A percentile compares a stretch with the other conserved stretches of the same genome.
Evolutionary conservation across 1,140 invertebrate species (phyloP).

Genomic region (Drosophila truncata): DNA sequence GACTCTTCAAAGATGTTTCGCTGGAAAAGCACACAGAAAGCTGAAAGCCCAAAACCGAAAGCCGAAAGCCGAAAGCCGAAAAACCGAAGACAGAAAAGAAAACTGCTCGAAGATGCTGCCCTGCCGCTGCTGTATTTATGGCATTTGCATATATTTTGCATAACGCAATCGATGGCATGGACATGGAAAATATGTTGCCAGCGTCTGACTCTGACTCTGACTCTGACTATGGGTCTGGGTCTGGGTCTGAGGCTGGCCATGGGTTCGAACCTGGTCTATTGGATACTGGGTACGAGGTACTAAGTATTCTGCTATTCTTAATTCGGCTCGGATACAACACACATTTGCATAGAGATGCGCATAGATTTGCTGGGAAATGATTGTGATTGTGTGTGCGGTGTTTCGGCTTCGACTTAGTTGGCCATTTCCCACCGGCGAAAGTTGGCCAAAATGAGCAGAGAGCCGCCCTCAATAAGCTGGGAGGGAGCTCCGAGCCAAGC

Average conservation of each 20-base stretch:
- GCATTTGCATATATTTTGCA: conserved; percentile 85
- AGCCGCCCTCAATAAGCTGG: conserved; percentile 63
- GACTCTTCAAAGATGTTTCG: conserved; percentile 60
- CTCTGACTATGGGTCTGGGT: conserved; percentile 1
- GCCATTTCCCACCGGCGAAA: conserved; percentile 63
- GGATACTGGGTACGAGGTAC: conserved; percentile 18
- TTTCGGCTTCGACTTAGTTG: conserved; percentile 11
- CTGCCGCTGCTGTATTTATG: conserved; percentile 74
- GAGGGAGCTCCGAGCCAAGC: conserved; percentile 27
- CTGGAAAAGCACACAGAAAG: conserved; percentile 41
- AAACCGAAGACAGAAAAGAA: conserved; percentile 28
- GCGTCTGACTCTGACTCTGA: conserved; percentile 4
- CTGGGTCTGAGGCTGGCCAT: not conserved
- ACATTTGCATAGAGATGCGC: conserved; percentile 76
- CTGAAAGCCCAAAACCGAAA: conserved; percentile 17
- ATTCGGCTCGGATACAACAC: conserved; percentile 73
- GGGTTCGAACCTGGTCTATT: conserved; percentile 7
- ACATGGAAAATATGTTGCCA: conserved; percentile 84
- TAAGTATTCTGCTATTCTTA: conserved; percentile 60
- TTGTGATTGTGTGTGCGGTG: conserved; percentile 68
- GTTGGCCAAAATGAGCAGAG: conserved; percentile 70
- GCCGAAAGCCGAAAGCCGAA: conserved; percentile 12
- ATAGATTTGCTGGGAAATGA: conserved; percentile 82
- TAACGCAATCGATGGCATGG: conserved; percentile 85
- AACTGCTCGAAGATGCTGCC: conserved; percentile 41